Percentiles rank a stretch among this genome's conserved stretches.
Conservation (phyloP, 2,888 invertebrate genomes). For the Dioctria rufipes region DNA sequence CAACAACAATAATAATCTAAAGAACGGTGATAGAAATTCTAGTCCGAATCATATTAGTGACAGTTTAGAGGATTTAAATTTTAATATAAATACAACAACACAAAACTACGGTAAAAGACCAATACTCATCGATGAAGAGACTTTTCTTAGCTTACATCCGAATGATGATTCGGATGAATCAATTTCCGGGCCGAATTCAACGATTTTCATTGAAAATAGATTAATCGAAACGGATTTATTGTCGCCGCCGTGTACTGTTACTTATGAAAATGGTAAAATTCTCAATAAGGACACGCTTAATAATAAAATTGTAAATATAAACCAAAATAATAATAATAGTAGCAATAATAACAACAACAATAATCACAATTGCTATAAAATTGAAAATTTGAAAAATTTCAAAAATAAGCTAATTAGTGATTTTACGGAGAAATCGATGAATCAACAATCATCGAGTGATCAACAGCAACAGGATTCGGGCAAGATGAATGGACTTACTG, state of each 20-base stretch:
- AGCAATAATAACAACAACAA: slow-evolving; percentile 67
- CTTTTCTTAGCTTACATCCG: slow-evolving; percentile 71
- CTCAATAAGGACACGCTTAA: slow-evolving; percentile 68
- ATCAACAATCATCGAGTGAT: slow-evolving; percentile 30
- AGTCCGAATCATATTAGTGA: slow-evolving; percentile 65
- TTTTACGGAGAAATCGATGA: slow-evolving; percentile 64
- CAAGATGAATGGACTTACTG: slow-evolving; percentile 69
- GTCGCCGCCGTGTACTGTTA: slow-evolving; percentile 56
- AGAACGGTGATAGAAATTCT: slow-evolving; percentile 63
- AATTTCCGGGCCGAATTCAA: slow-evolving; percentile 67
- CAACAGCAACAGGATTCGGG: slow-evolving; percentile 49
- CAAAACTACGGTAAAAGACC: slow-evolving; percentile 64
- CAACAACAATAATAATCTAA: background rate
- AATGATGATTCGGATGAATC: slow-evolving; percentile 70
- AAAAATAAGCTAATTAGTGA: slow-evolving; percentile 70
- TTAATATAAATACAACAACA: slow-evolving; percentile 60
- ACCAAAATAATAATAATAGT: slow-evolving; percentile 69
- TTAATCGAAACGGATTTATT: slow-evolving; percentile 58
- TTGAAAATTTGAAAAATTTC: slow-evolving; percentile 70
- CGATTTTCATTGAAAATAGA: slow-evolving; percentile 70
- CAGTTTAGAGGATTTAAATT: slow-evolving; percentile 70
- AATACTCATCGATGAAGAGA: slow-evolving; percentile 70
- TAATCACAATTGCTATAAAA: slow-evolving; percentile 69
- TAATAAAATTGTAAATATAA: slow-evolving; percentile 66
- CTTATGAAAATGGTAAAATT: slow-evolving; percentile 65